These are phyloP conservation scores for Lasius platythorax DNA, from an alignment of 2,888 invertebrate genomes.

Conservation along the genomic window DNA sequence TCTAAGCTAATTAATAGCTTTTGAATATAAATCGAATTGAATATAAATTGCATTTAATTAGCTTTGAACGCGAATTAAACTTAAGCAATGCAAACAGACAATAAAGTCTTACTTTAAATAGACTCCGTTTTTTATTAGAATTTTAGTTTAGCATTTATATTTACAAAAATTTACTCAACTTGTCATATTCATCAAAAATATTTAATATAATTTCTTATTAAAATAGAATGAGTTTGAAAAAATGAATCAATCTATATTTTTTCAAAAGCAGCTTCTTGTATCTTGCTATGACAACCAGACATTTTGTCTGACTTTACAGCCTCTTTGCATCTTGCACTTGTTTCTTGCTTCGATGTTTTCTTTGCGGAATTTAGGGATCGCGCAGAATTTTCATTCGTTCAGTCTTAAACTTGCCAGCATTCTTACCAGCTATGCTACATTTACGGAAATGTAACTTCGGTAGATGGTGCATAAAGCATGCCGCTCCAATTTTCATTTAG, in stretches of 20 bases:
- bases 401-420: conserved; percentile 7
- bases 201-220: conserved; percentile 26
- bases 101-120: background rate
- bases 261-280: background rate
- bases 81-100: background rate
- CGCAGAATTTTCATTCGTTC: conserved; percentile 32
- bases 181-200: background rate
- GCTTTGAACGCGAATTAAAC: background rate
- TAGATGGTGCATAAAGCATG: conserved; percentile 31
- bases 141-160: background rate
- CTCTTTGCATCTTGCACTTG: conserved; percentile 4
- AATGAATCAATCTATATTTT: background rate
- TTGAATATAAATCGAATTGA: background rate
- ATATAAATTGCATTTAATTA: background rate
- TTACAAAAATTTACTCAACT: conserved; percentile 1
- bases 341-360: conserved; percentile 11
- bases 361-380: conserved; percentile 25
- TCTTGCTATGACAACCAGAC: background rate
- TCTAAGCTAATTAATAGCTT: background rate
- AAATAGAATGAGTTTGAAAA: background rate
- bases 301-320: background rate
- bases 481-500: conserved; percentile 50
- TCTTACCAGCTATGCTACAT: background rate
- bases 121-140: background rate
- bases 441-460: conserved; percentile 38